Evolutionary conservation across 2,113 vertebrate species (phyloP).

Genomic region (Podarcis cretensis): DNA sequence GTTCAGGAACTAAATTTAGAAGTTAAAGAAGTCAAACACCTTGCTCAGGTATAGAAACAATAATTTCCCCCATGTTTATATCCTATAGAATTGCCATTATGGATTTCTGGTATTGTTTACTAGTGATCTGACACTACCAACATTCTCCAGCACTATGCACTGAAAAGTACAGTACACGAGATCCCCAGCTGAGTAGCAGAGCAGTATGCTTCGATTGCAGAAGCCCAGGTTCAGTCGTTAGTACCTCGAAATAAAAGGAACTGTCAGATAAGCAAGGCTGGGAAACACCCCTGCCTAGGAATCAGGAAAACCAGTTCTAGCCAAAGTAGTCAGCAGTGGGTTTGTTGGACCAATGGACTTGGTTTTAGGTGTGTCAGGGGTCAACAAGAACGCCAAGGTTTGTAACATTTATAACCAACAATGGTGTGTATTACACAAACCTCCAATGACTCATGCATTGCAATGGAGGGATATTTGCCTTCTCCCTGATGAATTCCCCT

Average conservation of each 20-base stretch:
- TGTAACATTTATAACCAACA: too few relatives aligned
- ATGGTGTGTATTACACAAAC: too few relatives aligned
- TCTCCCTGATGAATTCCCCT: too few relatives aligned
- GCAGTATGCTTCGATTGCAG: neutral
- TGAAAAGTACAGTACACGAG: neutral
- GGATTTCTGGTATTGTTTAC: neutral
- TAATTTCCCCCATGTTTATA: neutral
- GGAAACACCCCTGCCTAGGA: too few relatives aligned
- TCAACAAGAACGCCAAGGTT: too few relatives aligned
- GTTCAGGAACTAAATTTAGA: slow-evolving; percentile 79
- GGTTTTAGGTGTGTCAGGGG: neutral
- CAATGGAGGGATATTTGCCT: too few relatives aligned
- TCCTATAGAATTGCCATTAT: neutral
- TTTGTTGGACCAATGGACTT: neutral
- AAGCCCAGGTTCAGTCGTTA: neutral
- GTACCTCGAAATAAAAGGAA: neutral
- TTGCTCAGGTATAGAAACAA: slow-evolving; percentile 74
- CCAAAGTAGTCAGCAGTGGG: neutral
- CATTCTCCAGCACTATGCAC: neutral
- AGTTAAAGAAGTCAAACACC: slow-evolving; percentile 73
- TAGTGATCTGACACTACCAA: neutral
- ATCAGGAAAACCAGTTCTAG: neutral
- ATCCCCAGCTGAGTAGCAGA: neutral
- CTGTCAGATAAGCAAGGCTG: neutral
- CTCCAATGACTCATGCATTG: too few relatives aligned